These are phyloP conservation scores for Odontocerum albicorne DNA, from an alignment of 2,888 invertebrate species.

Conservation along the genomic window DNA sequence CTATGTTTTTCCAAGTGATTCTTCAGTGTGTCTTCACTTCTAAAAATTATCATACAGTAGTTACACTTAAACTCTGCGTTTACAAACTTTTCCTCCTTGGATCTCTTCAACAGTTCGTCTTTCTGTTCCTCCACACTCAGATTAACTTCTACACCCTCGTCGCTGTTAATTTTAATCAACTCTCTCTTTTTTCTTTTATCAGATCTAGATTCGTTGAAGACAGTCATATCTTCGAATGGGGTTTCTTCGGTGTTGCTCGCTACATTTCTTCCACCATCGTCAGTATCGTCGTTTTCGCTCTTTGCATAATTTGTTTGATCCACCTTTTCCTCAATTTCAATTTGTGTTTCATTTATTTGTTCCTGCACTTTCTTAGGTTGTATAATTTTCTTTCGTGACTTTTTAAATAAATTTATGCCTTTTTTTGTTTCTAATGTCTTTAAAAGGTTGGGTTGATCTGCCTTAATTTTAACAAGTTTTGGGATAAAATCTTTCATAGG, in stretches of 20 bases:
- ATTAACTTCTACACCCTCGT: neutral
- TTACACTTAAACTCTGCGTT: neutral
- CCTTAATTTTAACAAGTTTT: neutral
- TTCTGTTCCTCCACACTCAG: neutral
- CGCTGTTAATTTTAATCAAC: neutral
- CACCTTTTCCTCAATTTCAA: no score
- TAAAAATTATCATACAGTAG: neutral
- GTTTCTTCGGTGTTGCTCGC: neutral
- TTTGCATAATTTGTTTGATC: neutral
- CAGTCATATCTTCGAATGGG: neutral
- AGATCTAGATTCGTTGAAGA: neutral
- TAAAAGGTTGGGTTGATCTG: no score
- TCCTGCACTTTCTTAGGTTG: no score
- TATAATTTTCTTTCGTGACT: no score
- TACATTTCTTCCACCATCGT: neutral
- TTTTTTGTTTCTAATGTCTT: no score
- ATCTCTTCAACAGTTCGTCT: neutral
- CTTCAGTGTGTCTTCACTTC: conserved; percentile 2
- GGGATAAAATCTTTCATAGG: neutral
- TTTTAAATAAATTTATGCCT: no score
- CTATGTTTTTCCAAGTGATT: conserved; percentile 1
- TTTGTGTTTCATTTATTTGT: no score
- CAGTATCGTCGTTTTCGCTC: neutral
- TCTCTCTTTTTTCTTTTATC: neutral
- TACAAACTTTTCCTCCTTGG: neutral